Evolutionary conservation across 2,888 invertebrate genomes (phyloP).

Genomic region (Dryobotodes eremita): DNA sequence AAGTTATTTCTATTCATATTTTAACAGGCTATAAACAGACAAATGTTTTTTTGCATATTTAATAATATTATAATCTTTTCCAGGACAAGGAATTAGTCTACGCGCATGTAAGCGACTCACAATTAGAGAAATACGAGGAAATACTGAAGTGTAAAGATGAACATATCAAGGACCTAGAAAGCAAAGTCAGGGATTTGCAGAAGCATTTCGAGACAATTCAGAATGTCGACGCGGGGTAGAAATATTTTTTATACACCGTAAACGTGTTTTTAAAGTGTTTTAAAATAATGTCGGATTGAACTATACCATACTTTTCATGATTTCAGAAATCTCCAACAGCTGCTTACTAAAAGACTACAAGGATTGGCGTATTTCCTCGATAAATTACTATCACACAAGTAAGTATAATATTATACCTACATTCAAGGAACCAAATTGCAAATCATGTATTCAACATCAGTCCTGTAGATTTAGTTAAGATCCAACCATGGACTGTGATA

Average conservation of each 20-base stretch:
- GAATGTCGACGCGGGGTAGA: constrained; percentile 79
- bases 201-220: constrained; percentile 80
- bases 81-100: constrained; percentile 86
- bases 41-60: not conserved
- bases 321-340: constrained; percentile 87
- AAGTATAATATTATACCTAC: constrained; percentile 64
- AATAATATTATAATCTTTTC: constrained; percentile 34
- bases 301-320: constrained; percentile 4
- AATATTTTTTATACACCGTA: not conserved
- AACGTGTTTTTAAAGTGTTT: not conserved
- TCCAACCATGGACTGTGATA: too few relatives aligned
- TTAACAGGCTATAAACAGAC: not conserved
- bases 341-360: constrained; percentile 91
- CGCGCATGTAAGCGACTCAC: constrained; percentile 85
- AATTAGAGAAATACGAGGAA: constrained; percentile 87
- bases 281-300: not conserved
- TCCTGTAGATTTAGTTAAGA: too few relatives aligned
- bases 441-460: not conserved
- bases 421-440: not conserved
- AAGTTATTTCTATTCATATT: constrained; percentile 41
- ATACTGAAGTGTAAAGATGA: constrained; percentile 90
- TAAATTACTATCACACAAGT: constrained; percentile 92
- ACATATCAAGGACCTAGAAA: constrained; percentile 89
- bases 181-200: constrained; percentile 83
- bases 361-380: constrained; percentile 93